These are phyloP conservation scores for Mesocentrotus franciscanus DNA, from an alignment of 53 echinoderm and acorn worm genomes.

Conservation along the genomic window DNA sequence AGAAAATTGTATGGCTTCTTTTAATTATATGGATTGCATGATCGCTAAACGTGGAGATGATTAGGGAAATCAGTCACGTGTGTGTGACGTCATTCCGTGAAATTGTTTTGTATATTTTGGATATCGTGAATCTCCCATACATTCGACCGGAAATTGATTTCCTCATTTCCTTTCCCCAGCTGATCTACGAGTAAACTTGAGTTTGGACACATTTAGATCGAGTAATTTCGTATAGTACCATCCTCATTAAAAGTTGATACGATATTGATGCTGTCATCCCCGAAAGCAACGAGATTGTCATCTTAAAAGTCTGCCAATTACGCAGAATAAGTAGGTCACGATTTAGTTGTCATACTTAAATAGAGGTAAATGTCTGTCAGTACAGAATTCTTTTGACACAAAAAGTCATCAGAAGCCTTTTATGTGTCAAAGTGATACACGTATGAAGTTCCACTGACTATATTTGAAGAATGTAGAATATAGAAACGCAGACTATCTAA, in stretches of 20 bases:
- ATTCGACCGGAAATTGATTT: too few species aligned
- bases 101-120: too few species aligned
- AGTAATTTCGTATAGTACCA: neutral
- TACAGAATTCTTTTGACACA: neutral
- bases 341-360: neutral
- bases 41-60: too few species aligned
- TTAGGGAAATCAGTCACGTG: too few species aligned
- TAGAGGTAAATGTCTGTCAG: neutral
- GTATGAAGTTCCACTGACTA: neutral
- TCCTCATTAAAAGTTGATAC: neutral
- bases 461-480: neutral
- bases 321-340: neutral
- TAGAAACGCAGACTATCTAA: neutral
- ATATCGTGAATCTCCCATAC: too few species aligned
- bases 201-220: neutral
- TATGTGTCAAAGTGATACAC: neutral
- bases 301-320: constrained; percentile 23
- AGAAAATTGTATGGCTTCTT: too few species aligned
- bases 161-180: too few species aligned
- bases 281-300: constrained; percentile 12
- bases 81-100: too few species aligned
- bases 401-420: neutral
- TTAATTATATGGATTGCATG: too few species aligned
- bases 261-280: neutral
- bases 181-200: neutral